phyloP scores from a whole-genome alignment of 2,888 invertebrate species.

The Caenorhabditis afra region DNA sequence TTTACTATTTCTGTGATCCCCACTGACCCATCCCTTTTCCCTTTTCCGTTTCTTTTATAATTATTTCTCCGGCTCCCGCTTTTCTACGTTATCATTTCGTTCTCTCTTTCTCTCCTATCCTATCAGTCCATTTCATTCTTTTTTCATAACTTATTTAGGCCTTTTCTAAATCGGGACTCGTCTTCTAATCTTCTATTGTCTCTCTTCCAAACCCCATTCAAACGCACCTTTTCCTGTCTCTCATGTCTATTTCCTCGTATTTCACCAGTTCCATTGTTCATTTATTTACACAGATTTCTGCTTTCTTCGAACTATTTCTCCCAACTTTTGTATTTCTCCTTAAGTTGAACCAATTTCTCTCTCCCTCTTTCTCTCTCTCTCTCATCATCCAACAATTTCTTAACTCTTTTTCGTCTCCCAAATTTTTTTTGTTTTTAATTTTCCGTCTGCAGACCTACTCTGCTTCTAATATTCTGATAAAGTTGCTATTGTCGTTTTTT shows the following conservation, averaged over 20 bases:
- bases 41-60: too few species aligned
- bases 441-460: background rate
- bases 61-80: too few species aligned
- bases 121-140: background rate
- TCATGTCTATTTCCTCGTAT: constrained; percentile 8
- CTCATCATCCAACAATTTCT: background rate
- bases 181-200: too few species aligned
- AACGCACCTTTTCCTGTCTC: background rate
- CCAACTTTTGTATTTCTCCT: too few species aligned
- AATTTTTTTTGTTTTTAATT: background rate
- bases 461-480: background rate
- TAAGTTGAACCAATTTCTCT: background rate
- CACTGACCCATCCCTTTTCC: background rate
- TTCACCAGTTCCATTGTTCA: background rate
- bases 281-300: background rate
- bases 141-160: background rate
- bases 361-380: background rate
- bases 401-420: background rate
- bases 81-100: constrained; percentile 1
- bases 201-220: too few species aligned
- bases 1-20: constrained; percentile 8
- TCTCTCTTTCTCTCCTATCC: background rate
- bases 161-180: background rate
- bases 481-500: too few species aligned
- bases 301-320: too few species aligned